Evolutionary conservation across 2,797 vertebrate genomes (phyloP), one percentile per base, ranked within the genome.

Genomic region (Semotilus atromaculatus): DNA sequence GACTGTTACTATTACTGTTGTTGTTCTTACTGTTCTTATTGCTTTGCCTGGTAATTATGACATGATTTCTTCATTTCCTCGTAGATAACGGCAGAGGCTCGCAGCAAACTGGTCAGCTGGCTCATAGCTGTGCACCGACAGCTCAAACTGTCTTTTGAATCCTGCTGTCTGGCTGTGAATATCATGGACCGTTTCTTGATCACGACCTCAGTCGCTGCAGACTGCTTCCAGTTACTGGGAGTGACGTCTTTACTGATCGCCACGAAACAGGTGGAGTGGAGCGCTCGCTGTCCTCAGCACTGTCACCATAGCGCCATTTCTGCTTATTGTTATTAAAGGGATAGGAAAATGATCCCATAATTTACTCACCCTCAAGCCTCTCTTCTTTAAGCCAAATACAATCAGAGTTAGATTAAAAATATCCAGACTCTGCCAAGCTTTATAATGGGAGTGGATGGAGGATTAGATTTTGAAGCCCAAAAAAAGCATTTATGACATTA

Each of bases 201-300:
- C 48, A 97, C 96, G 51, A 98, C 97, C 0, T 96, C 97, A 0
- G 96, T 99, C 76, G 97, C 97, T 7, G 92, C 96, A 0, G 98
- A 99, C 92, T 99, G 98, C 91, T 98, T 99, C 91, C 98, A 99
- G 92, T 94, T 99, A 0, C 93, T 98, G 38, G 98, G 98, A 0
- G 94, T 98, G 85, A 97, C 97, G 0, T 93, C 96, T 0, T 94
- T 99, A 43, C 95, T 99, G 75, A 94, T 99, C 1, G 97, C 98
- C 55, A 96, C 96, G 89, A 99, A 99, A 92, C 97, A 98, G 94
- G 98, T 99, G 92, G 8, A 90, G 68, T 14, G 43, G 2, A 23
- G 67, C 5, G 1, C 23, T 71, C 10, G n/a, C 68, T 7, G 13
- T 26, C 14, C 68, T 71, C 34, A 11, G 19, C 19, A 36, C 4